Percentiles rank a stretch among this genome's conserved stretches.
Evolutionary conservation across 2,888 invertebrate species (phyloP).

Genomic region (Germaria angustata): DNA sequence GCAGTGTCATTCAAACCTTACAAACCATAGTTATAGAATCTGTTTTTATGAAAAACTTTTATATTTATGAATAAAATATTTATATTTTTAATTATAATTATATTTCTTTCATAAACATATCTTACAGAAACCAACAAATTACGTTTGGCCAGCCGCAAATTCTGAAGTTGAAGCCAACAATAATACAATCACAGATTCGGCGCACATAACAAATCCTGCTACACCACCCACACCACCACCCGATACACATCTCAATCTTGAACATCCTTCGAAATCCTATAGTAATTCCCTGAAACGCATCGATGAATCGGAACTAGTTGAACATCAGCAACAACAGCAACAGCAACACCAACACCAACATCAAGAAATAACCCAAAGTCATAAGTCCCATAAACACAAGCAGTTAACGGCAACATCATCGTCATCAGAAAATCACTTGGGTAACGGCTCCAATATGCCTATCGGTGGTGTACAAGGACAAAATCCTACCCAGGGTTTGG

Average conservation of each 20-base stretch:
- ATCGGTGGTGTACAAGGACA: conserved; percentile 81
- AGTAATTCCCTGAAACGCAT: conserved; percentile 44
- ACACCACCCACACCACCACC: conserved; percentile 72
- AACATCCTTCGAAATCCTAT: conserved; percentile 52
- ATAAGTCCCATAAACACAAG: conserved; percentile 54
- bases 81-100: too few species aligned
- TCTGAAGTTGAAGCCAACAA: conserved; percentile 65
- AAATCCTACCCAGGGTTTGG: conserved; percentile 89
- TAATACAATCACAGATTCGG: conserved; percentile 64
- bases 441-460: conserved; percentile 75
- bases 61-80: too few species aligned
- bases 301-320: conserved; percentile 44
- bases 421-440: conserved; percentile 36
- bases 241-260: conserved; percentile 44
- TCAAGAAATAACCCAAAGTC: conserved; percentile 55
- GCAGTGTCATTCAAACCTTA: too few species aligned
- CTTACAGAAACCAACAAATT: conserved; percentile 85
- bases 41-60: too few species aligned
- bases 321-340: conserved; percentile 33
- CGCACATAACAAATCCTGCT: conserved; percentile 64
- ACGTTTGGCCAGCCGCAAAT: conserved; percentile 81
- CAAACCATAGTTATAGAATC: too few species aligned
- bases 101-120: too few species aligned
- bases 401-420: conserved; percentile 25
- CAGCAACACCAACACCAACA: conserved; percentile 67